Percentiles rank a stretch among this genome's conserved stretches.
Evolutionary conservation across 2,113 vertebrate genomes (phyloP).

Genomic region (Anhinga anhinga): DNA sequence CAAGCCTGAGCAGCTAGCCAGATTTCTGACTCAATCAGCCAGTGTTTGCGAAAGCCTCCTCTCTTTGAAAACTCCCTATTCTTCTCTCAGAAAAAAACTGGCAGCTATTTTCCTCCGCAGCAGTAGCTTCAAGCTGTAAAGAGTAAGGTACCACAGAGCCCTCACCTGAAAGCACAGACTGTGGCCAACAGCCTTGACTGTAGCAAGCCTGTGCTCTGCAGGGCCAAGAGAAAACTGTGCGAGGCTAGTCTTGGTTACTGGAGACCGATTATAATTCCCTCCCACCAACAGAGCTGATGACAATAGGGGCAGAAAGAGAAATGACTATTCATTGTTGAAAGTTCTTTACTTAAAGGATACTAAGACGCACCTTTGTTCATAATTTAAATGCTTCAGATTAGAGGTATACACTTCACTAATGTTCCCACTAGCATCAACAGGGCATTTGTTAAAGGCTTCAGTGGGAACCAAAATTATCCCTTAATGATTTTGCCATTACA

Average conservation of each 20-base stretch:
- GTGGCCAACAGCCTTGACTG: not conserved
- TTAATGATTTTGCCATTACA: not conserved
- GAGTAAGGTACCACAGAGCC: not conserved
- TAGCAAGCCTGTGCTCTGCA: not conserved
- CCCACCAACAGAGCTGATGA: not conserved
- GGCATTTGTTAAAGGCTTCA: constrained; percentile 10
- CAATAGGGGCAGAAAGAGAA: not conserved
- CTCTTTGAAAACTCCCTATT: not conserved
- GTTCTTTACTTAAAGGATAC: constrained; percentile 17
- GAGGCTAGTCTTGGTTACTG: not conserved
- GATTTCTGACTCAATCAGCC: not conserved
- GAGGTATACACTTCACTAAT: not conserved
- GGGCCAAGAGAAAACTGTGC: not conserved
- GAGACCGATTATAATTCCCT: not conserved
- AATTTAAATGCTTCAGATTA: constrained; percentile 5
- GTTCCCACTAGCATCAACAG: not conserved
- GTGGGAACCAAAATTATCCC: not conserved
- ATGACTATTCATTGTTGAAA: not conserved
- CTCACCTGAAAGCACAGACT: not conserved
- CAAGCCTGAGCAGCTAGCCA: not conserved
- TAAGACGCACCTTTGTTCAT: constrained; percentile 6
- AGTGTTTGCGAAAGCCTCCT: not conserved
- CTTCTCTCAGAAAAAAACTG: not conserved
- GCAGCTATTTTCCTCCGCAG: rapidly evolving
- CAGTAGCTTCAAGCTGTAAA: not conserved